Evolutionary conservation across 2,113 vertebrate species (phyloP), one percentile per base, ranked within the genome.

Genomic region (Gallinago jamesoni): DNA sequence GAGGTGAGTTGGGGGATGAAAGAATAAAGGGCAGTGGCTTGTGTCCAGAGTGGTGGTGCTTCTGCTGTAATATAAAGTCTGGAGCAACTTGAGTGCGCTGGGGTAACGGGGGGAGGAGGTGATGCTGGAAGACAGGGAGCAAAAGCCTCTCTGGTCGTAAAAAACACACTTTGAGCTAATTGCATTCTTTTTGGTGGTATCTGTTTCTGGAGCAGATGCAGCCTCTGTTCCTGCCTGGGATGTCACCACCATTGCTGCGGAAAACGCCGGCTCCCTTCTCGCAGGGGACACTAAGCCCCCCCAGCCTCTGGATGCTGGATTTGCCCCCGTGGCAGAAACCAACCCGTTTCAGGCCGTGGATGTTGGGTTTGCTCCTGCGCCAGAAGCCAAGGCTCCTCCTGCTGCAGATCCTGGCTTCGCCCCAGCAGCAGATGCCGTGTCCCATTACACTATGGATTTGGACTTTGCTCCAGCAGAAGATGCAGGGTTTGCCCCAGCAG

Each of bases 91-190:
- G 55, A 20, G 6, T 2, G 21, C 28, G 0, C 12, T 48, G 63
- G 21, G 5, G 2, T 12, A 3, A 43, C 19, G 9, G 2, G 47
- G 22, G 50, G 21, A n/a, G 41, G 14, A 8, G 2, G 25, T 1
- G 83, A 5, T 33, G 70, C 69, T 50, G 60, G 5, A 4, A 10
- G 37, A 1, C 35, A 14, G 14, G 15, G 30, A 14, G 39, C 0
- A 6, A 21, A 41, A 9, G 15, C 10, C 47, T 47, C 37, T 31
- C 12, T 23, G 9, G 35, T 10, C 17, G 1, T 4, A 7, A 3
- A 39, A 39, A 1, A 2, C 62, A 5, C 17, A 2, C 8, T 24
- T 7, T 14, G 3, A 6, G 53, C 17, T 10, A 7, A 10, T 63
- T 2, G 2, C 8, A 1, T 3, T 16, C 5, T 10, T 7, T 11